Evolutionary conservation across 2,888 invertebrate species (phyloP), one percentile per base, ranked within the genome.

Genomic region (Pterobdella sp.): DNA sequence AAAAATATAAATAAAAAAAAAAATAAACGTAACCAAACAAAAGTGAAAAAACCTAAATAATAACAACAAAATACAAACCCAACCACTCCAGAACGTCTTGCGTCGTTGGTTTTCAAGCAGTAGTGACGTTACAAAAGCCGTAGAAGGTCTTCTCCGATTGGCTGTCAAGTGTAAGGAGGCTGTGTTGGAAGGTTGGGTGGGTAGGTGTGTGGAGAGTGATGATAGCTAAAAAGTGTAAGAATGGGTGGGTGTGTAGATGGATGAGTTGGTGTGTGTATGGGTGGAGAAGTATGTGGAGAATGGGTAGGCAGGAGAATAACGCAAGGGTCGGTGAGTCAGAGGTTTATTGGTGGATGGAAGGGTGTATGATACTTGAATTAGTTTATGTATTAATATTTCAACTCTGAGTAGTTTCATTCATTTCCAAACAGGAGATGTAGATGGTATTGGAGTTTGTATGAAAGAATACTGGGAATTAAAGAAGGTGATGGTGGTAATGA

Each of bases 151-250:
- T 3, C 60, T 56, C 4, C 60, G 60, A 56, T 56, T 56, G 60
- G 60, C 60, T 56, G 60, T 56, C 60, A 56, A 26, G 60, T 56
- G 60, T 22, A 22, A n/a, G n/a, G 60, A 56, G 60, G 60, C 60
- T 7, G 42, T 42, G 7, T 18, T 7, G 7, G 18, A 42, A 14
- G 42, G 42, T 42, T 14, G 42, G 42, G 22, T 42, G 49, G 49
- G 49, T 42, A 42, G 22, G 49, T 42, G 49, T 7, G 49, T 42
- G 49, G 22, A 14, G 49, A 22, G 49, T 42, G 49, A 42, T n/a
- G n/a, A n/a, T n/a, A n/a, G n/a, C n/a, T n/a, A n/a, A n/a, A n/a
- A n/a, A n/a, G n/a, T n/a, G n/a, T n/a, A n/a, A n/a, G n/a, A n/a
- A n/a, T n/a, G 7, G 49, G 22, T 42, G 49, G 49, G 49, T 42